A percentile compares a stretch with the other conserved stretches of the same genome.
phyloP scores from a whole-genome alignment of 53 echinoderm and acorn worm species.

The Glandiceps talaboti region DNA sequence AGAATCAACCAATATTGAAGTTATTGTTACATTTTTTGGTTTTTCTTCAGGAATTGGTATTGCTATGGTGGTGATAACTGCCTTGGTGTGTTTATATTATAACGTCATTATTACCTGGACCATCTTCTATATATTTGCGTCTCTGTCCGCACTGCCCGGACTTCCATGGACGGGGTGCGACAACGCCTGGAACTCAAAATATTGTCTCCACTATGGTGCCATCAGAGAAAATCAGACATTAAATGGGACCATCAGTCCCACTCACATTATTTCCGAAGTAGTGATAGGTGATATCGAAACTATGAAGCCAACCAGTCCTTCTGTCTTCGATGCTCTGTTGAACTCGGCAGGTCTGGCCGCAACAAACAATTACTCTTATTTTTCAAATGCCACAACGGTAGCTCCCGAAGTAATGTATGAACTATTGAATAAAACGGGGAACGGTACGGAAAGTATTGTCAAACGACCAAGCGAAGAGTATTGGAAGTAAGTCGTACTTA shows the following conservation, averaged over 20 bases:
- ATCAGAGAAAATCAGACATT: slow-evolving; percentile 11
- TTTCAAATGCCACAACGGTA: not conserved
- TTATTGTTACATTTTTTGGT: too few species aligned
- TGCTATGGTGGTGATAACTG: slow-evolving; percentile 90
- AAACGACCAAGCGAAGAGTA: slow-evolving; percentile 56
- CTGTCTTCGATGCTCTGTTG: slow-evolving; percentile 16
- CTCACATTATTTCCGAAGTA: not conserved
- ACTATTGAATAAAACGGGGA: not conserved
- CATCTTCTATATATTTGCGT: slow-evolving; percentile 59
- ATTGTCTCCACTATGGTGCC: slow-evolving; percentile 14
- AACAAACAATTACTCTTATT: not conserved
- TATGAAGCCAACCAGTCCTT: slow-evolving; percentile 12
- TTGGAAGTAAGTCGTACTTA: slow-evolving; percentile 44
- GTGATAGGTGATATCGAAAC: not conserved
- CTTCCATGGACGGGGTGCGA: slow-evolving; percentile 70
- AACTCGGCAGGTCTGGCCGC: not conserved
- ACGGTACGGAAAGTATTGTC: slow-evolving; percentile 15
- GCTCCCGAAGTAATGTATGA: not conserved
- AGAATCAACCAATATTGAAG: too few species aligned
- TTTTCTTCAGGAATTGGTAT: slow-evolving; percentile 61
- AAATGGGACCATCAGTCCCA: slow-evolving; percentile 6
- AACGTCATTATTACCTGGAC: slow-evolving; percentile 96
- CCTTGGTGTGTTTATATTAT: slow-evolving; percentile 86
- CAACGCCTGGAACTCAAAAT: slow-evolving; percentile 68
- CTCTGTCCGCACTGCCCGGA: slow-evolving; percentile 31